These are phyloP conservation scores for Pelosia muscerda DNA, from an alignment of 2,888 invertebrate genomes.

Conservation along the genomic window DNA sequence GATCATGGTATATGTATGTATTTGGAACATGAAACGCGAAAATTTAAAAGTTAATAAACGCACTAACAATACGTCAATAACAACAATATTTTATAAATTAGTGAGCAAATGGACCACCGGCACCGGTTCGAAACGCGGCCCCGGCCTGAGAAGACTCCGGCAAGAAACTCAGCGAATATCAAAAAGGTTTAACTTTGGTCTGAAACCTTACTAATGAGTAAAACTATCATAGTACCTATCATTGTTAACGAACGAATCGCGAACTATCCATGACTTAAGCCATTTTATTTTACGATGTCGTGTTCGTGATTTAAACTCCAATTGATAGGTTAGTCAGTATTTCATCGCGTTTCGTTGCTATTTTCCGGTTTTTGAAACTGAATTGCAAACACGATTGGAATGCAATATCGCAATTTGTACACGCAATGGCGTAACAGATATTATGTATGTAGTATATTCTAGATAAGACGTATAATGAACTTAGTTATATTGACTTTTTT, in stretches of 20 bases:
- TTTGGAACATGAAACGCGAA: no score
- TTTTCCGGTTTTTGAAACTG: constrained; percentile 1
- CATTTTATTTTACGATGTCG: constrained; percentile 5
- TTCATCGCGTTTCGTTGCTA: background rate
- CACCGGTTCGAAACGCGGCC: no score
- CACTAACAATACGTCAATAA: no score
- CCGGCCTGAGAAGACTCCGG: no score
- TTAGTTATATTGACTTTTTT: background rate
- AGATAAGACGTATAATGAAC: background rate
- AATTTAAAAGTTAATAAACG: no score
- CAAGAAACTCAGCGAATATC: no score
- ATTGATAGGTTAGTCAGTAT: constrained; percentile 1
- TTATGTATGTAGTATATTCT: background rate
- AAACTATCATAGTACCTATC: background rate
- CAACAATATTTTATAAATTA: no score
- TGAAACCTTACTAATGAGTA: no score
- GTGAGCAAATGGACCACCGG: no score
- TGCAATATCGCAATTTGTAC: constrained; percentile 4
- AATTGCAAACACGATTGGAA: constrained; percentile 4
- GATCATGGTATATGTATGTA: no score
- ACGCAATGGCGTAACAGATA: background rate
- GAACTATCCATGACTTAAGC: background rate
- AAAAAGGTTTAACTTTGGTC: no score
- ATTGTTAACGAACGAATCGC: background rate
- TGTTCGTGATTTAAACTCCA: constrained; percentile 3